These are phyloP conservation scores for Drosophila malerkotliana DNA, from an alignment of 1,140 invertebrate genomes.

Conservation along the genomic window DNA sequence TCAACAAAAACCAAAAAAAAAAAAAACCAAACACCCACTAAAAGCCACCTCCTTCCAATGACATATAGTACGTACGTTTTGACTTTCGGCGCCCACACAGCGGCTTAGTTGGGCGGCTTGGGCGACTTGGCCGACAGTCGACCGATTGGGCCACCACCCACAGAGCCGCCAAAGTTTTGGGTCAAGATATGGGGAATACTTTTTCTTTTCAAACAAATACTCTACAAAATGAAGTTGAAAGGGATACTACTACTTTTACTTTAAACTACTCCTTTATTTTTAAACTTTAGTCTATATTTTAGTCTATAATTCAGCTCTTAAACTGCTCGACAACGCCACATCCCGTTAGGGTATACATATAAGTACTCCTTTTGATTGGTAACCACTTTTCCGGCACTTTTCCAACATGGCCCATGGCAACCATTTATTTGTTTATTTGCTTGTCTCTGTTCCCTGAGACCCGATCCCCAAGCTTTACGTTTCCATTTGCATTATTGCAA, in stretches of 20 bases:
- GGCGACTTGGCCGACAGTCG: constrained; percentile 27
- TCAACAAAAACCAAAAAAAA: background rate
- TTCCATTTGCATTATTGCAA: constrained; percentile 62
- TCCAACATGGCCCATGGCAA: constrained; percentile 4
- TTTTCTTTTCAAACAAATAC: constrained; percentile 56
- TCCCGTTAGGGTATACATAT: constrained; percentile 25
- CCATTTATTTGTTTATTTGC: constrained; percentile 36
- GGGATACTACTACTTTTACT: too few species aligned
- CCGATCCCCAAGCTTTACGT: constrained; percentile 18
- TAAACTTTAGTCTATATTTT: too few species aligned
- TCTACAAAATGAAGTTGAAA: background rate
- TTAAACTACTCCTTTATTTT: too few species aligned
- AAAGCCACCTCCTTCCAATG: constrained; percentile 22
- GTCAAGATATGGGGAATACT: constrained; percentile 49
- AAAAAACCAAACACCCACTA: constrained; percentile 12
- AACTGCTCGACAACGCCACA: background rate
- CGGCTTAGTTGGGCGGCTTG: constrained; percentile 9
- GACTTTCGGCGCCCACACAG: constrained; percentile 56
- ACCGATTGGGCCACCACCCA: constrained; percentile 46
- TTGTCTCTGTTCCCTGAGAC: constrained; percentile 10
- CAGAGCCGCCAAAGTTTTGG: constrained; percentile 41
- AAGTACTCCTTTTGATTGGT: constrained; percentile 5
- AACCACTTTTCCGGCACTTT: constrained; percentile 38
- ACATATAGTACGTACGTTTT: constrained; percentile 32
- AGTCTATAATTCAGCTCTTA: background rate